These are phyloP conservation scores for Orbicella faveolata DNA, from an alignment of 64 coral and sea anemone genomes.

Conservation along the genomic window DNA sequence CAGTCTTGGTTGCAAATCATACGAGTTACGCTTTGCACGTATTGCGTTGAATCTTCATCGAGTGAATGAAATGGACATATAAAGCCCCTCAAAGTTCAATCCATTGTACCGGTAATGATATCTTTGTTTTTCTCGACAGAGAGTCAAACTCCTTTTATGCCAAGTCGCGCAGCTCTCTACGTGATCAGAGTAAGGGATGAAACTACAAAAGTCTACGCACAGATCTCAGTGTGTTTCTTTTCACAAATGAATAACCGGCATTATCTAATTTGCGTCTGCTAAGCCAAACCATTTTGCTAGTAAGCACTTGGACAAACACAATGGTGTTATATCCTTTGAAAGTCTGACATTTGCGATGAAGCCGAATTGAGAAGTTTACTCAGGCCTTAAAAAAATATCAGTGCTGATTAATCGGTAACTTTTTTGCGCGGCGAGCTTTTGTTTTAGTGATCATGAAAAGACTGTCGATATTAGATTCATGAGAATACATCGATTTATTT, in stretches of 20 bases:
- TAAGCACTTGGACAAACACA: not conserved
- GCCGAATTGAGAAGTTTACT: not conserved
- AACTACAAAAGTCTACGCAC: not conserved
- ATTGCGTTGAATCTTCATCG: too few relatives aligned
- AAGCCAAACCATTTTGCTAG: conserved; percentile 2
- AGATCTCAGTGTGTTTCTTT: not conserved
- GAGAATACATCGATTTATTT: not conserved
- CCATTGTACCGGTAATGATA: not conserved
- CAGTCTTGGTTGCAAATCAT: too few relatives aligned
- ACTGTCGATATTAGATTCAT: not conserved
- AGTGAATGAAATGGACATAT: not conserved
- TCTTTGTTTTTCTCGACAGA: not conserved
- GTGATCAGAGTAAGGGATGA: not conserved
- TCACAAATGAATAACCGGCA: not conserved
- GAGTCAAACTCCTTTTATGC: not conserved
- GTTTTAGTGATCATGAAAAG: not conserved
- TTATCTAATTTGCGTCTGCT: not conserved
- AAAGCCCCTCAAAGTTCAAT: not conserved
- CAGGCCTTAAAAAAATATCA: not conserved
- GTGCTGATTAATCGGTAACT: not conserved
- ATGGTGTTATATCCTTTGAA: not conserved
- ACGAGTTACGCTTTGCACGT: too few relatives aligned
- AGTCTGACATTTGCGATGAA: not conserved
- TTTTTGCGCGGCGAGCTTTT: not conserved
- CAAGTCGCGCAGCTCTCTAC: not conserved